phyloP scores from a whole-genome alignment of 1,140 invertebrate species.

The Meteorus sp. region DNA sequence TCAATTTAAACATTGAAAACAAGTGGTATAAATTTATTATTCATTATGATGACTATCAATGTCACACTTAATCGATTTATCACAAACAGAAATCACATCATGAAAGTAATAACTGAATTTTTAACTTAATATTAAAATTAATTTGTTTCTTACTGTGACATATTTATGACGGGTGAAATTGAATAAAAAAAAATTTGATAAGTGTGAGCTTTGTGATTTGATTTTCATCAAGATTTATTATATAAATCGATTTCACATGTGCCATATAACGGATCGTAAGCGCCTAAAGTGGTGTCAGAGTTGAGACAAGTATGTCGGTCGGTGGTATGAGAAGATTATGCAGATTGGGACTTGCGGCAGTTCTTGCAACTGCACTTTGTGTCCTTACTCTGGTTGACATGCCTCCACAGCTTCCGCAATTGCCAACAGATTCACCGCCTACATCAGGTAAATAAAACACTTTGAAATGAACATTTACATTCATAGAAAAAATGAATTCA shows the following conservation, averaged over 20 bases:
- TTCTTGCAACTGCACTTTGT: constrained; percentile 50
- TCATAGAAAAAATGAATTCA: not conserved
- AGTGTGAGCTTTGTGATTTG: too few relatives aligned
- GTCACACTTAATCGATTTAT: too few relatives aligned
- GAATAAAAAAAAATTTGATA: too few relatives aligned
- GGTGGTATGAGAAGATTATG: constrained; percentile 49
- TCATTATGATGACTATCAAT: too few relatives aligned
- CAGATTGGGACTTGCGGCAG: constrained; percentile 50
- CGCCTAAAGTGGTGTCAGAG: constrained; percentile 12
- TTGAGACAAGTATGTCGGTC: constrained; percentile 45
- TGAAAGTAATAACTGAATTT: too few relatives aligned
- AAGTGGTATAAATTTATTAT: too few relatives aligned
- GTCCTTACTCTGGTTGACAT: constrained; percentile 50
- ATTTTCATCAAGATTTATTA: not conserved
- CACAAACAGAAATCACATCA: too few relatives aligned
- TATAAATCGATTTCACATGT: constrained; percentile 9
- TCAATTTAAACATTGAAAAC: too few relatives aligned
- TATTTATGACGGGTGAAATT: too few relatives aligned
- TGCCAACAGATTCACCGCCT: constrained; percentile 45
- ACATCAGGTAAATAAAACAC: constrained; percentile 43
- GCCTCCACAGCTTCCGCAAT: constrained; percentile 50
- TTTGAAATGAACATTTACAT: not conserved
- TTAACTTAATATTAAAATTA: too few relatives aligned
- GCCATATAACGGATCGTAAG: not conserved
- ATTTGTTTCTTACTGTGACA: too few relatives aligned